Evolutionary conservation across 2,888 invertebrate genomes (phyloP), one percentile per base, ranked within the genome.

Genomic region (Norana najaformis): DNA sequence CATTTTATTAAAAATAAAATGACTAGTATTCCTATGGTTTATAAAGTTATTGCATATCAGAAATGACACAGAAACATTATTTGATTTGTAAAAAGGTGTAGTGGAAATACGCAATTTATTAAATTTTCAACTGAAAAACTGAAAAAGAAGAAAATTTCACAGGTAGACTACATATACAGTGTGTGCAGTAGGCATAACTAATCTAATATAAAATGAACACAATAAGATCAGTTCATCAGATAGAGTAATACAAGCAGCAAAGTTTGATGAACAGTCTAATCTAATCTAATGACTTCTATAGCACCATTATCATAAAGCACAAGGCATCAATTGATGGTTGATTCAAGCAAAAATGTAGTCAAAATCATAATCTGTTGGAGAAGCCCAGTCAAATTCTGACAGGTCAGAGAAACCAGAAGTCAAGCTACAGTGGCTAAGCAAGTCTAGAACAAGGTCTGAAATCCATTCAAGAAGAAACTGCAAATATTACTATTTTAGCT

Each of bases 181-280:
- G n/a, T n/a, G 69, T 69, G n/a, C 13, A n/a, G n/a, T 3, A n/a
- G n/a, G n/a, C n/a, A n/a, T 8, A 8, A 69, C n/a, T n/a, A 1
- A n/a, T 30, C 69, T n/a, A n/a, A n/a, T n/a, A n/a, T n/a, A 69
- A 69, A 69, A n/a, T 69, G 69, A 69, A 69, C 69, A 69, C 69
- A 69, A n/a, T 69, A n/a, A 69, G 69, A n/a, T 69, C 30, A 69
- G 8, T 8, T 69, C 30, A 69, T 30, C 69, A 69, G n/a, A 11
- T n/a, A 30, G n/a, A n/a, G 30, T n/a, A 69, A 69, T 69, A n/a
- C n/a, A 13, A 69, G 69, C 69, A 8, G n/a, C 30, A 69, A 69
- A n/a, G 11, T n/a, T n/a, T 69, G 13, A 69, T n/a, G 14, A n/a
- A 69, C 13, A 69, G 1, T 0, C 16, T n/a, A 69, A n/a, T 69